These are phyloP conservation scores for Acanthiza pusilla DNA, from an alignment of 2,797 vertebrate genomes.

Conservation along the genomic window DNA sequence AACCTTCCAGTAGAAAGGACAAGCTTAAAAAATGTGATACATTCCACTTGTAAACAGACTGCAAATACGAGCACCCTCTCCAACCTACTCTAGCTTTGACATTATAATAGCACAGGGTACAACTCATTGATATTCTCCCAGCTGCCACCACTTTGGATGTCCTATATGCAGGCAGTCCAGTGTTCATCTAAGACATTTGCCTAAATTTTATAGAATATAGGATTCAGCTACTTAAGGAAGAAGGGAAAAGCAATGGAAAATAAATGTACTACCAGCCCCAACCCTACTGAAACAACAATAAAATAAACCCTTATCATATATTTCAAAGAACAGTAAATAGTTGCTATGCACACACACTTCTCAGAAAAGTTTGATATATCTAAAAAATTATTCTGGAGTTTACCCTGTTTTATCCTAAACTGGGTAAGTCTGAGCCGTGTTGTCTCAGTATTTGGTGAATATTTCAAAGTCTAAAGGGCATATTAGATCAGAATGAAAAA, in stretches of 20 bases:
- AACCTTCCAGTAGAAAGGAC: not conserved
- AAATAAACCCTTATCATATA: accelerated
- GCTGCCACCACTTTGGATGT: not conserved
- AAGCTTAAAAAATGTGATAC: not conserved
- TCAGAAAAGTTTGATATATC: not conserved
- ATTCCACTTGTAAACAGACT: not conserved
- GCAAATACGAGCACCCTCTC: not conserved
- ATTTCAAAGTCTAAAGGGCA: not conserved
- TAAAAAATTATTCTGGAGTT: not conserved
- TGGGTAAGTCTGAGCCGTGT: not conserved
- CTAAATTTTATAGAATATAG: not conserved
- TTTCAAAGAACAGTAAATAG: not conserved
- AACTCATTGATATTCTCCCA: not conserved
- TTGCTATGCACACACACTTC: not conserved
- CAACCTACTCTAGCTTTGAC: not conserved
- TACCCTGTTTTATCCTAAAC: not conserved
- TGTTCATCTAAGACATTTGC: not conserved
- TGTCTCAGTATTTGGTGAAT: not conserved
- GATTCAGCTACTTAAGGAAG: not conserved
- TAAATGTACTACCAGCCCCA: not conserved
- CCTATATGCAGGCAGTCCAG: not conserved
- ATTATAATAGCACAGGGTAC: not conserved
- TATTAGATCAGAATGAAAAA: not conserved
- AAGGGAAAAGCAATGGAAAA: not conserved
- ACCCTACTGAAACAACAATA: not conserved